Base-by-base conservation (phyloP, 2,888 invertebrate species). In the Adelphocoris suturalis region DNA sequence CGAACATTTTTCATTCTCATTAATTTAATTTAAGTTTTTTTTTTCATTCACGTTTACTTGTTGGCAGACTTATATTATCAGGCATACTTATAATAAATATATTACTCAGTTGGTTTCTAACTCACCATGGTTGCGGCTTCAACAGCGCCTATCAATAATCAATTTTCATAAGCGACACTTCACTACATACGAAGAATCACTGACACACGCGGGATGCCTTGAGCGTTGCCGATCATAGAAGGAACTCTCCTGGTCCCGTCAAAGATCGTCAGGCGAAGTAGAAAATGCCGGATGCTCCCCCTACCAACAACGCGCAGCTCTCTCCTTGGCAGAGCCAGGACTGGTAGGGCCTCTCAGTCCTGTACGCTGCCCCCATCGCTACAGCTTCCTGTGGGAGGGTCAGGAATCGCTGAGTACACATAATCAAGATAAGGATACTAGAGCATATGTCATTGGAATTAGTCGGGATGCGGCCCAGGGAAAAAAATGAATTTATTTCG, bases 231-330 rank as follows among this genome's bases (percentile, higher is more conserved):
- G 68, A 23, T 27, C 11, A 27, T 3, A 23, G 68, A 68, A 68
- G 19, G 68, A 23, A 57, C n/a, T 16, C n/a, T n/a, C n/a, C 57
- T 57, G 57, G 57, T 2, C 57, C 57, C 14, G n/a, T 57, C 57
- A 0, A n/a, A n/a, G 7, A n/a, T 57, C 57, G 14, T 16, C 57
- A 16, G 0, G 23, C 19, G 68, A 61, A 61, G 23, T 68, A 23
- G 23, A 52, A 68, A 68, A 68, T 13, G 68, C 68, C 68, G 68
- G 68, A 23, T 68, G 68, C 68, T 68, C 68, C 68, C 68, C 19
- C 68, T 19, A 23, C 68, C 23, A 23, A 12, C 23, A 23, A 0
- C 9, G 68, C 68, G 9, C 13, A 0, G 13, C 68, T 68, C 68
- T 68, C 68, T 68, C 61, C 61, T 61, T 23, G 12, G 23, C 9